Base-by-base conservation (phyloP, 2,113 vertebrate species). In the Macquaria australasica region DNA sequence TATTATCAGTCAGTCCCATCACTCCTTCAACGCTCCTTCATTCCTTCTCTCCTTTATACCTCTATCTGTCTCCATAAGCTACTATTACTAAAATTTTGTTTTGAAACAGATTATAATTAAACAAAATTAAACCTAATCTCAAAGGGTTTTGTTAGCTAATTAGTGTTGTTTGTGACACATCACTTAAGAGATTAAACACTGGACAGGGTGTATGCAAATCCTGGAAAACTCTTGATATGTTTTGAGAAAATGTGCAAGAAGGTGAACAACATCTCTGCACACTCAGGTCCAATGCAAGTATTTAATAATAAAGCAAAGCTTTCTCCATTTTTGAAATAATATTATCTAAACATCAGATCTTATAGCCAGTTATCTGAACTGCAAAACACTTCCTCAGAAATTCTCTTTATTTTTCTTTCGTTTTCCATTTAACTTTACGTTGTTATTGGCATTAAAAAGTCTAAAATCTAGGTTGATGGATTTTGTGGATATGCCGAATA, bases 71-170 rank as follows among this genome's bases (percentile, higher is more conserved):
- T 39, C 28, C 2, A 1, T 28, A 45, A 43, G 39, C 25, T 3
- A 10, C n/a, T 18, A n/a, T n/a, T 18, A 9, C 56, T 45, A n/a
- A n/a, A 59, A 25, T 25, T 68, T 62, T 62, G 34, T 58, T 73
- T 64, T 72, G 4, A 45, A 70, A 66, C 48, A 20, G 55, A 23
- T 41, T 58, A 66, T 1, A 43, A 63, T 73, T 20, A 56, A 67
- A 51, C 28, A 67, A 50, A 43, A 84, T 72, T n/a, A n/a, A n/a
- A n/a, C 58, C 34, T 72, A 48, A 73, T 25, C 41, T 75, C 16
- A 21, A 18, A 39, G 59, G 64, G 68, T 21, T 83, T 66, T 83
- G 60, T 21, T 43, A 8, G 62, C 21, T 28, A 39, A 53, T 78
- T 73, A 67, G 4, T 48, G 56, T 73, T 72, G 43, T 70, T 80